Evolutionary conservation across 1,140 invertebrate species (phyloP).

Genomic region (Antheraea pernyi): DNA sequence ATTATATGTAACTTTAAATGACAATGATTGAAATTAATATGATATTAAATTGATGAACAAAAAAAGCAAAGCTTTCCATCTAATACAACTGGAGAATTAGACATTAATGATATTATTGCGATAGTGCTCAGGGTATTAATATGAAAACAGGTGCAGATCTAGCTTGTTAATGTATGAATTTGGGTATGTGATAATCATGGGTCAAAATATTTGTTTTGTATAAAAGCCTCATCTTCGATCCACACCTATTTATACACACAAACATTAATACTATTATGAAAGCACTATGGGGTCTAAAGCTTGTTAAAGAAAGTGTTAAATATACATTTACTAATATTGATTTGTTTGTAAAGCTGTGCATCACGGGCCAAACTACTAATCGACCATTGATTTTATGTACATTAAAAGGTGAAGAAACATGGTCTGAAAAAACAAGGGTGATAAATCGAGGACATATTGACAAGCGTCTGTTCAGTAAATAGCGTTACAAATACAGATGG

Average conservation of each 20-base stretch:
- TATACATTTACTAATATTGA: slow-evolving; percentile 23
- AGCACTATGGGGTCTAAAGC: slow-evolving; percentile 35
- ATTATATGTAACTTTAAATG: background rate
- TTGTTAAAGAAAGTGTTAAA: slow-evolving; percentile 15
- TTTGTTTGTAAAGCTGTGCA: slow-evolving; percentile 38
- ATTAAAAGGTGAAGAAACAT: slow-evolving; percentile 3
- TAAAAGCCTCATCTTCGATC: background rate
- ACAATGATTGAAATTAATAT: background rate
- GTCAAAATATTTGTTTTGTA: no score
- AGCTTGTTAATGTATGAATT: background rate
- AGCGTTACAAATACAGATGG: slow-evolving; percentile 50
- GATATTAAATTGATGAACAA: slow-evolving; percentile 1
- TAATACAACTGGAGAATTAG: background rate
- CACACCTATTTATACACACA: background rate
- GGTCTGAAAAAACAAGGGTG: background rate
- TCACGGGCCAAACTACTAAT: slow-evolving; percentile 17
- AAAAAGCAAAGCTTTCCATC: background rate
- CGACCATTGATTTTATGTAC: slow-evolving; percentile 2
- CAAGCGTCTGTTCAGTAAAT: slow-evolving; percentile 44
- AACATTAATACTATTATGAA: slow-evolving; percentile 14
- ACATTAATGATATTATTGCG: background rate
- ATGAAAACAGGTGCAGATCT: background rate
- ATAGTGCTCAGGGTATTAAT: background rate
- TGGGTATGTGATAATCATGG: background rate
- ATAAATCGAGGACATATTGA: slow-evolving; percentile 30